Conservation (phyloP, 2,888 invertebrate genomes). For the Diloba caeruleocephala region DNA sequence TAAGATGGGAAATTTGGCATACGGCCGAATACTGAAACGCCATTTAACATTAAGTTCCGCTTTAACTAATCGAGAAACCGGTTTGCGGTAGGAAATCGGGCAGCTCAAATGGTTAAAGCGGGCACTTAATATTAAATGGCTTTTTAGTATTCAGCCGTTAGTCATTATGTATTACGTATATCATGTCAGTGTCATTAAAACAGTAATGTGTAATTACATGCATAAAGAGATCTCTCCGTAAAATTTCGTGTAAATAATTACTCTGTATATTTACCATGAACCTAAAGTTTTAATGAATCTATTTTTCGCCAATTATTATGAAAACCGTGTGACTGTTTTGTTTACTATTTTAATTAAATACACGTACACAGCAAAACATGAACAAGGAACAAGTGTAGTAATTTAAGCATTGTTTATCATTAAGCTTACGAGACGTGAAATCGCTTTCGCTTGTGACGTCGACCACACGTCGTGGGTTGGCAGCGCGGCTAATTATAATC, state of each 20-base stretch:
- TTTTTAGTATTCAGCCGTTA: too few species aligned
- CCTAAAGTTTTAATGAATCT: conserved; percentile 47
- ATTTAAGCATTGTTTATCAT: background rate
- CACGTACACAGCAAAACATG: conserved; percentile 6
- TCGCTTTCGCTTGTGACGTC: conserved; percentile 57
- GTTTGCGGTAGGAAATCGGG: too few species aligned
- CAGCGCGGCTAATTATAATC: conserved; percentile 87
- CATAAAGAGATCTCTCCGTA: conserved; percentile 2
- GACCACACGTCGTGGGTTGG: conserved; percentile 65
- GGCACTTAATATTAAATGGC: too few species aligned
- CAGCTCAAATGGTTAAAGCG: too few species aligned
- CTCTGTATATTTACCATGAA: conserved; percentile 32
- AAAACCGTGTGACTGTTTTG: conserved; percentile 27
- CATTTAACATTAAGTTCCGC: too few species aligned
- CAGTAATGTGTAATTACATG: too few species aligned
- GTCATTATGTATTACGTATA: too few species aligned
- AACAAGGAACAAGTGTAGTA: background rate
- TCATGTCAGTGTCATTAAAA: too few species aligned
- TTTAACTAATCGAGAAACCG: too few species aligned
- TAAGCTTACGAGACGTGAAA: background rate
- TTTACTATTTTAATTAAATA: conserved; percentile 44
- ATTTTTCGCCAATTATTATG: conserved; percentile 27
- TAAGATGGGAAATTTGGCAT: too few species aligned
- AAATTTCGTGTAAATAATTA: conserved; percentile 4
- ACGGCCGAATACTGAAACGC: too few species aligned